A percentile compares a stretch with the other conserved stretches of the same genome.
Conservation (phyloP, 1,140 invertebrate genomes). For the Calosoma granatense region DNA sequence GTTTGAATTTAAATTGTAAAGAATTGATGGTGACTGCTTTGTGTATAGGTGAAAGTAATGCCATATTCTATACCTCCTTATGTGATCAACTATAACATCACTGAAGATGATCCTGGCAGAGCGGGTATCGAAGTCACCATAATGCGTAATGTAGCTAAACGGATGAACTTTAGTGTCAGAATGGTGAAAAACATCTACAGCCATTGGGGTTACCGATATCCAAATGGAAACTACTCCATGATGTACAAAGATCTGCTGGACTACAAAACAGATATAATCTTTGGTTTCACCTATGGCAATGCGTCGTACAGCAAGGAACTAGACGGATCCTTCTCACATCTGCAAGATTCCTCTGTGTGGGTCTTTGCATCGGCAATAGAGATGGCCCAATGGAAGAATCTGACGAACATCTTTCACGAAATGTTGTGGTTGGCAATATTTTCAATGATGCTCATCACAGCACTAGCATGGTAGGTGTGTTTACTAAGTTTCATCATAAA, state of each 20-base stretch:
- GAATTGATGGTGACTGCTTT: too few species aligned
- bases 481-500: background rate
- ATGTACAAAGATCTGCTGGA: background rate
- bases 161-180: background rate
- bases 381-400: background rate
- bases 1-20: too few species aligned
- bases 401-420: background rate
- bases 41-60: background rate
- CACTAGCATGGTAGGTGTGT: background rate
- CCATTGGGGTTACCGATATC: background rate
- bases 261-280: background rate
- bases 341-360: background rate
- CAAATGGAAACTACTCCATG: background rate
- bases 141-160: background rate
- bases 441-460: background rate
- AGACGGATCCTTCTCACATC: background rate
- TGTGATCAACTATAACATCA: background rate
- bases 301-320: background rate
- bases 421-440: background rate
- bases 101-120: background rate
- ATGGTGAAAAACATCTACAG: background rate
- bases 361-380: background rate
- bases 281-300: background rate
- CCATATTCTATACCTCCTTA: background rate
- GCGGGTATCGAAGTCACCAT: background rate